Conservation (phyloP, 2,797 vertebrate species). For the Phalloptychus januarius region DNA sequence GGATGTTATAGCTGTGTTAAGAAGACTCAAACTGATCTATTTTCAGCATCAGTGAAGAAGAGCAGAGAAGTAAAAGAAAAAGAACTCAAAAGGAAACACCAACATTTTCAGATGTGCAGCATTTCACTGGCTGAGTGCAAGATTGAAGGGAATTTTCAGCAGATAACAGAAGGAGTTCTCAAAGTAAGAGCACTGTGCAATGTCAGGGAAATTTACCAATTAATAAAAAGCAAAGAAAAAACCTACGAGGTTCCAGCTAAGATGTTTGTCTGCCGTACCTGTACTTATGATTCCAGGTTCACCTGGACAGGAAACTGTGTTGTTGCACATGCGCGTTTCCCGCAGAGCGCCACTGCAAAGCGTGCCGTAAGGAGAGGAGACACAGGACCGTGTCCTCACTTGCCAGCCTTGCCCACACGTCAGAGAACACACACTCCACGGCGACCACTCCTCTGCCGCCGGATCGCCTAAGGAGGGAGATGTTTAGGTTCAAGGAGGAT, state of each 20-base stretch:
- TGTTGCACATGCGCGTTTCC: constrained; percentile 96
- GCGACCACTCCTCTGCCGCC: constrained; percentile 96
- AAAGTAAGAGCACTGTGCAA: neutral
- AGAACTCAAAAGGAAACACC: neutral
- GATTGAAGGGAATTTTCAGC: neutral
- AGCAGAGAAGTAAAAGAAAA: neutral
- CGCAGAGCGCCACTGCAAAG: constrained; percentile 95
- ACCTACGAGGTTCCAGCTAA: neutral
- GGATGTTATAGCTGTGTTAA: neutral
- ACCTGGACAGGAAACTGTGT: constrained; percentile 94
- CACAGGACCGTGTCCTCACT: constrained; percentile 95
- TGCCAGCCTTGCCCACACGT: constrained; percentile 97
- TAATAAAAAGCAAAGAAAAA: neutral
- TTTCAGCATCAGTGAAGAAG: neutral
- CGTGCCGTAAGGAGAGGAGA: constrained; percentile 96
- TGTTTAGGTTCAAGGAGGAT: neutral
- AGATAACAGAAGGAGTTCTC: neutral
- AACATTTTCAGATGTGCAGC: neutral
- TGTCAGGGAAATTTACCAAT: neutral
- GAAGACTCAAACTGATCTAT: neutral
- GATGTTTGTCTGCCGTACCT: constrained; percentile 65
- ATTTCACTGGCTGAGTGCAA: neutral
- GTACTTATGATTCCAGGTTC: constrained; percentile 78
- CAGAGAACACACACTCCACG: constrained; percentile 98
- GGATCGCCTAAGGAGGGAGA: constrained; percentile 87